Evolutionary conservation across 2,888 invertebrate genomes (phyloP).

Genomic region (Thera britannica): DNA sequence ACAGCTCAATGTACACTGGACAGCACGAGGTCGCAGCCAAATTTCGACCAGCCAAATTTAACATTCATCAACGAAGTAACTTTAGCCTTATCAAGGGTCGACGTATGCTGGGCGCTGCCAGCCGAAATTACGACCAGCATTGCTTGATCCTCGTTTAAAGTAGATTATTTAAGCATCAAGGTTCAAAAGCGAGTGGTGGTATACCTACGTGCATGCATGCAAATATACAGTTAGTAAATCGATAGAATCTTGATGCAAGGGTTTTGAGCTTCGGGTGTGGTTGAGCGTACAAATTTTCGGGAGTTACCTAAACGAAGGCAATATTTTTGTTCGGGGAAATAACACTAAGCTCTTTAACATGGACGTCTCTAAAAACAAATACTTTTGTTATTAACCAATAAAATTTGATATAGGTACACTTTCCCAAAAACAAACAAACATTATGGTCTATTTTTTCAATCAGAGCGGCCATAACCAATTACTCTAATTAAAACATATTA

Average conservation of each 20-base stretch:
- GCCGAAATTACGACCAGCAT: constrained; percentile 48
- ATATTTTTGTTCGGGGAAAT: too few species aligned
- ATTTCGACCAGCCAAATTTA: constrained; percentile 14
- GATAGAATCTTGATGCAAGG: constrained; percentile 51
- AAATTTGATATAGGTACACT: too few species aligned
- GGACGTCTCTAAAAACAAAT: too few species aligned
- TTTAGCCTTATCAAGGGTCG: constrained; percentile 8
- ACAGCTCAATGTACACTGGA: constrained; percentile 22
- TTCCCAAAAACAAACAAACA: too few species aligned
- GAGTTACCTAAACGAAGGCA: neutral
- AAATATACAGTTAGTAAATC: constrained; percentile 81
- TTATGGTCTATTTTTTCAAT: too few species aligned
- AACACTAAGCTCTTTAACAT: too few species aligned
- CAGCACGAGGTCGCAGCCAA: constrained; percentile 21
- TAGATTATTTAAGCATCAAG: constrained; percentile 39
- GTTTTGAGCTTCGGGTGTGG: constrained; percentile 16
- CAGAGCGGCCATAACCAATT: too few species aligned
- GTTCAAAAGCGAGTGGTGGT: constrained; percentile 56
- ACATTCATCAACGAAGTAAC: constrained; percentile 4
- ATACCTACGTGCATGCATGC: constrained; percentile 79
- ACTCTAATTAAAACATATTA: too few species aligned
- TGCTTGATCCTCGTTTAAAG: constrained; percentile 53
- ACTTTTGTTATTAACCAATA: too few species aligned
- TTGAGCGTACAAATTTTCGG: constrained; percentile 16
- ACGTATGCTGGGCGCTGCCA: constrained; percentile 5